Conservation (phyloP, 2,888 invertebrate genomes). For the Lasioglossum calceatum region DNA sequence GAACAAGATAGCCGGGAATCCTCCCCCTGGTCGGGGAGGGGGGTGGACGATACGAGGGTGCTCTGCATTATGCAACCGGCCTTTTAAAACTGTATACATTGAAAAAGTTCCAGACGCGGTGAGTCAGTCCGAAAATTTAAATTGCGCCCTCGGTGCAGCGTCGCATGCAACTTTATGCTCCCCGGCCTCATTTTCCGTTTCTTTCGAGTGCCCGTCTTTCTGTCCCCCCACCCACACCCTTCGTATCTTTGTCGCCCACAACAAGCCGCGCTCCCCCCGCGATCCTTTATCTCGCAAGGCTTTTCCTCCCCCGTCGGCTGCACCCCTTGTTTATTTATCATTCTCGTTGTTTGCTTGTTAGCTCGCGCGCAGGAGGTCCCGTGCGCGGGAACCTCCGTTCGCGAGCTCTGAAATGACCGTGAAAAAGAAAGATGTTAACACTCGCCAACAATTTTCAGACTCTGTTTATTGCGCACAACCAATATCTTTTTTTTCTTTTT, state of each 20-base stretch:
- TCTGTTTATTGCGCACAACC: not conserved
- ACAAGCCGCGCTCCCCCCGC: not conserved
- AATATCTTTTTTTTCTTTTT: too few relatives aligned
- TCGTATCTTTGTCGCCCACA: not conserved
- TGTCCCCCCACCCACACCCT: not conserved
- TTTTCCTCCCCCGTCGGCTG: not conserved
- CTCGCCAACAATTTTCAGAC: not conserved
- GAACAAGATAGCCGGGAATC: conserved; percentile 63
- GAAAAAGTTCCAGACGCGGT: conserved; percentile 73
- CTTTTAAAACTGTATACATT: conserved; percentile 75
- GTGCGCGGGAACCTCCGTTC: not conserved
- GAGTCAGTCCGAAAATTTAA: conserved; percentile 72
- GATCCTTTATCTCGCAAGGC: conserved; percentile 8
- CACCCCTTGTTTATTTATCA: conserved; percentile 7
- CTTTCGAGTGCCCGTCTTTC: conserved; percentile 26
- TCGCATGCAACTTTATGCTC: conserved; percentile 53
- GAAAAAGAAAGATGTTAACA: too few relatives aligned
- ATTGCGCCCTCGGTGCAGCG: conserved; percentile 68
- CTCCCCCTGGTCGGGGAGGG: not conserved
- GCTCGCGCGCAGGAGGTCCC: not conserved
- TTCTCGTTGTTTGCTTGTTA: not conserved
- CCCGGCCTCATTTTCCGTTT: conserved; percentile 20
- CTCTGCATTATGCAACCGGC: conserved; percentile 75
- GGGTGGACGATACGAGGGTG: conserved; percentile 46
- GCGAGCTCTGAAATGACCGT: not conserved